These are phyloP conservation scores for Esox niger DNA, from an alignment of 2,113 vertebrate species.

Conservation along the genomic window DNA sequence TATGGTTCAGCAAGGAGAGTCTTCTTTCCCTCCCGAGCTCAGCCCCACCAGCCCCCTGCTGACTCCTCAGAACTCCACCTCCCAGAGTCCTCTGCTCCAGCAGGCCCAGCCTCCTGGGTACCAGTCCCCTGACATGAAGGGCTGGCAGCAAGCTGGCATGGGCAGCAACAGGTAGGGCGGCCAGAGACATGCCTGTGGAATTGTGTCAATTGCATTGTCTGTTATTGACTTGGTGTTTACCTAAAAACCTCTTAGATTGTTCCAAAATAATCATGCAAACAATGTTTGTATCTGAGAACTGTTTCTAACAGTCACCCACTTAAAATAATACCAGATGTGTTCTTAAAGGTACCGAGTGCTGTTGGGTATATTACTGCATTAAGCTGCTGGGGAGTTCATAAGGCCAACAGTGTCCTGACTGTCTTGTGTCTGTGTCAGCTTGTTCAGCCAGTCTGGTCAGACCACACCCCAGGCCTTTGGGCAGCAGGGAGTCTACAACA, in stretches of 20 bases:
- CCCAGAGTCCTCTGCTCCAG: conserved; percentile 88
- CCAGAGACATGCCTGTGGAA: not conserved
- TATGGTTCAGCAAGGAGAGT: conserved; percentile 81
- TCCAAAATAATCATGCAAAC: not conserved
- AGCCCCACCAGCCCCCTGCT: conserved; percentile 87
- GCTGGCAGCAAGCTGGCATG: conserved; percentile 85
- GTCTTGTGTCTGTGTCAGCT: conserved; percentile 59
- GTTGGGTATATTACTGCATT: too few relatives aligned
- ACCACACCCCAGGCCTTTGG: conserved; percentile 66
- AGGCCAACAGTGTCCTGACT: not conserved
- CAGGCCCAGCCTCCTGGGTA: conserved; percentile 81
- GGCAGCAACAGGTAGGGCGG: conserved; percentile 77
- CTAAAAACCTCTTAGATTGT: not conserved
- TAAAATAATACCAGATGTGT: too few relatives aligned
- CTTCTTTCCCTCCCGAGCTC: conserved; percentile 81
- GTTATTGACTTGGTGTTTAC: not conserved
- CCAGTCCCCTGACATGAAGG: conserved; percentile 90
- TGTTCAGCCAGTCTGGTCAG: conserved; percentile 83
- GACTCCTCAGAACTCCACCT: conserved; percentile 84
- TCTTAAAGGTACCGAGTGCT: too few relatives aligned
- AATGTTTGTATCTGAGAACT: too few relatives aligned
- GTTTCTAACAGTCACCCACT: too few relatives aligned
- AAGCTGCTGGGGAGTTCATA: too few relatives aligned
- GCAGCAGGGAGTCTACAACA: conserved; percentile 95
- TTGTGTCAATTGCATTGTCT: too few relatives aligned